Evolutionary conservation across 2,888 invertebrate genomes (phyloP).

Genomic region (Hyalella azteca): DNA sequence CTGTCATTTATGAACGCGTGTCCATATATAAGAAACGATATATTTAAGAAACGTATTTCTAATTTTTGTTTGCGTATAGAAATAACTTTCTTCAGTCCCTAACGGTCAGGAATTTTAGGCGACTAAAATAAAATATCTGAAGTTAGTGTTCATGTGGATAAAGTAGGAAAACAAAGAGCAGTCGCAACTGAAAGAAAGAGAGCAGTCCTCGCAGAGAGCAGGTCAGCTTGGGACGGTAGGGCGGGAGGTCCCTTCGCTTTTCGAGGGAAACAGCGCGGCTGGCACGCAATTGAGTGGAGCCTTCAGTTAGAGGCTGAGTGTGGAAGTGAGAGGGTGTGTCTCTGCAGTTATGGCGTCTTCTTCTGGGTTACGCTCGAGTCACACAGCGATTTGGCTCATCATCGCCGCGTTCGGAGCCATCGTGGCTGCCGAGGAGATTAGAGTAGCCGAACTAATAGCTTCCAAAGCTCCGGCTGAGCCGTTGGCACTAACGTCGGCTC

Average conservation of each 20-base stretch:
- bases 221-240: background rate
- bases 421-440: background rate
- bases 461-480: constrained; percentile 13
- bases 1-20: too few species aligned
- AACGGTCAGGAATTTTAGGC: too few species aligned
- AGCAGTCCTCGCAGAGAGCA: background rate
- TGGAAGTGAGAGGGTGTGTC: background rate
- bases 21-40: too few species aligned
- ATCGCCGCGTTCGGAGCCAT: background rate
- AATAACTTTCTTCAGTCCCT: too few species aligned
- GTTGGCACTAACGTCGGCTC: background rate
- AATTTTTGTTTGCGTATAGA: too few species aligned
- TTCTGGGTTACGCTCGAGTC: constrained; percentile 3
- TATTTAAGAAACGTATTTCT: too few species aligned
- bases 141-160: too few species aligned
- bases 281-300: constrained; percentile 4
- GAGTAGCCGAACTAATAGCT: constrained; percentile 7
- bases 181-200: constrained; percentile 10
- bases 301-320: background rate
- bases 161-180: constrained; percentile 19
- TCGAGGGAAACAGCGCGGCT: background rate
- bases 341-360: background rate
- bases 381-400: background rate
- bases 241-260: background rate
- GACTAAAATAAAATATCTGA: too few species aligned